These are phyloP conservation scores for Ataeniobius toweri DNA, from an alignment of 2,797 vertebrate genomes.

Conservation along the genomic window DNA sequence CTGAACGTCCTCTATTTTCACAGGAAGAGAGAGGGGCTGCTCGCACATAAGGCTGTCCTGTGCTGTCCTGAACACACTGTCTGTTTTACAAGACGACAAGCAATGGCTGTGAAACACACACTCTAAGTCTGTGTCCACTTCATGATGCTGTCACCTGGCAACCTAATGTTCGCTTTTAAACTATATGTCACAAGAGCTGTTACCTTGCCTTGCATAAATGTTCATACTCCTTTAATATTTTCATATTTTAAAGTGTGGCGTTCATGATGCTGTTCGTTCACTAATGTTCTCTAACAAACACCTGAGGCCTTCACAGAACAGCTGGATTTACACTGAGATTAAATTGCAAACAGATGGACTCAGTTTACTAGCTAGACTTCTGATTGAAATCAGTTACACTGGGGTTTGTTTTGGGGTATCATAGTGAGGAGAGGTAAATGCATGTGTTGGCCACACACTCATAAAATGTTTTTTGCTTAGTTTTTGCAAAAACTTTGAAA, in stretches of 20 bases:
- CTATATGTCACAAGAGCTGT: not conserved
- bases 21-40: not conserved
- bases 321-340: not conserved
- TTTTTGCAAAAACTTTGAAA: no score
- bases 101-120: constrained; percentile 46
- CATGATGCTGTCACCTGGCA: constrained; percentile 36
- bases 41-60: not conserved
- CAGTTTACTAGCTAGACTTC: no score
- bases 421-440: no score
- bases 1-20: not conserved
- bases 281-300: not conserved
- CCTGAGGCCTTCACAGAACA: not conserved
- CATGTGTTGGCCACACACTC: no score
- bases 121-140: constrained; percentile 7
- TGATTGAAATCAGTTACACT: no score
- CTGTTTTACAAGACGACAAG: constrained; percentile 42
- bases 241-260: not conserved
- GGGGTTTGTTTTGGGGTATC: no score
- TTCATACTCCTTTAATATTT: not conserved
- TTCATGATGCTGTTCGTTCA: not conserved
- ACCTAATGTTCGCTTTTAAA: constrained; percentile 35
- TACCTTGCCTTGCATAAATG: not conserved
- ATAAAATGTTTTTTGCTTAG: no score
- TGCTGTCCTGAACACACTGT: constrained; percentile 20
- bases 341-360: not conserved